These are phyloP conservation scores for Seriola dumerili DNA, from an alignment of 2,113 vertebrate genomes.

Conservation along the genomic window DNA sequence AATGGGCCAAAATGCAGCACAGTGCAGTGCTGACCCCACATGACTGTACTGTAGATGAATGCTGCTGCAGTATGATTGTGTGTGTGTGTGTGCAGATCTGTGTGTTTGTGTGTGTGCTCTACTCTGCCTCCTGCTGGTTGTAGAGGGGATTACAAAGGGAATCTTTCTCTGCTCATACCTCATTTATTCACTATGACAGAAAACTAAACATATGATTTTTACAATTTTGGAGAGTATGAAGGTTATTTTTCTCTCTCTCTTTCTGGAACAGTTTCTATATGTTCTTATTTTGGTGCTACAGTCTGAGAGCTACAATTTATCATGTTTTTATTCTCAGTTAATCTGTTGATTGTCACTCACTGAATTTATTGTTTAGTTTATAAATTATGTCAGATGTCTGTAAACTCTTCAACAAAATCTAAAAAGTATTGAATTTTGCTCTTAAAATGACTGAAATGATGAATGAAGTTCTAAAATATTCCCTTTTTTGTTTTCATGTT, in stretches of 20 bases:
- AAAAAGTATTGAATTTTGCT: too few relatives aligned
- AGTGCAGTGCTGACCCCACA: not conserved
- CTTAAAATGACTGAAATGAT: too few relatives aligned
- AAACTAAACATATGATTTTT: too few relatives aligned
- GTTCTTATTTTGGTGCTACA: not conserved
- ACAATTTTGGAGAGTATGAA: not conserved
- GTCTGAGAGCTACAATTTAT: not conserved
- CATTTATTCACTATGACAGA: too few relatives aligned
- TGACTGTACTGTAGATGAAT: not conserved
- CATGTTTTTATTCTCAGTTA: not conserved
- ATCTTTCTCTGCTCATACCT: too few relatives aligned
- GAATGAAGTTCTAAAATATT: too few relatives aligned
- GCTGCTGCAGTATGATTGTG: conserved; percentile 14
- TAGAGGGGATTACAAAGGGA: not conserved
- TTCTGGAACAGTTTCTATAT: too few relatives aligned
- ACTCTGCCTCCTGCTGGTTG: conserved; percentile 67
- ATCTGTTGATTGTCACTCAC: too few relatives aligned
- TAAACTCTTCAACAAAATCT: too few relatives aligned
- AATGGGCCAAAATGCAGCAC: not conserved
- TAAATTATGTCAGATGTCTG: not conserved
- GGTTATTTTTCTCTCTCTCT: not conserved
- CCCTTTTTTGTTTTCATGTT: too few relatives aligned
- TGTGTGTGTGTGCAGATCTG: too few relatives aligned
- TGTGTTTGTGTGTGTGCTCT: not conserved
- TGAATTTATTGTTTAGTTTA: not conserved